Conservation (phyloP, 2,888 invertebrate genomes). For the Sipha maydis region DNA sequence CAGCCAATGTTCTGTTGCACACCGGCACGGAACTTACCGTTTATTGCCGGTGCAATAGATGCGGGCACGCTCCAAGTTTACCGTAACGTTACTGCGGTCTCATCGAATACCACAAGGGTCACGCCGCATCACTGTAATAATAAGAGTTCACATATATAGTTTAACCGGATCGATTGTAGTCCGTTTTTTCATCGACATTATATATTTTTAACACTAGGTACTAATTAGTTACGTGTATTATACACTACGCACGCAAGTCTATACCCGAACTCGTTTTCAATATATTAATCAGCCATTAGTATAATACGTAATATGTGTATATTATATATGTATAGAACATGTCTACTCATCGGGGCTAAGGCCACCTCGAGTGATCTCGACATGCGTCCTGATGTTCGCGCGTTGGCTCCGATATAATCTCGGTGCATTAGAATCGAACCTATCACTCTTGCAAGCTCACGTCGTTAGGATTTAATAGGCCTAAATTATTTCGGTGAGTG, state of each 20-base stretch:
- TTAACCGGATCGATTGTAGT: not conserved
- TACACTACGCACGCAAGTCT: not conserved
- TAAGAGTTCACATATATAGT: not conserved
- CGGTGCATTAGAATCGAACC: no score
- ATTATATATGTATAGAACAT: no score
- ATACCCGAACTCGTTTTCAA: not conserved
- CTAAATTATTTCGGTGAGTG: not conserved
- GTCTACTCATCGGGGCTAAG: no score
- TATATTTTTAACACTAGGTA: not conserved
- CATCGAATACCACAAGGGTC: conserved; percentile 33
- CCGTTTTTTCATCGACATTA: not conserved
- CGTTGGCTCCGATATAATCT: no score
- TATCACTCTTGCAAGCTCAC: no score
- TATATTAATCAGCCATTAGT: no score
- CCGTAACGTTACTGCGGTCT: conserved; percentile 34
- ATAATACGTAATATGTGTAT: no score
- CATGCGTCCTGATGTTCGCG: no score
- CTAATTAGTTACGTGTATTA: not conserved
- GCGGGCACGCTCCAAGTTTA: not conserved
- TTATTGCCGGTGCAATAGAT: not conserved
- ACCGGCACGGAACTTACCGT: not conserved
- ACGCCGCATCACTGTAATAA: not conserved
- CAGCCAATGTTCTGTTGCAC: not conserved
- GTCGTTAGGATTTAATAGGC: no score
- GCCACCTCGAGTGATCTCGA: no score